A percentile compares a stretch with the other conserved stretches of the same genome.
Evolutionary conservation across 2,113 vertebrate species (phyloP).

Genomic region (Bubo bubo): DNA sequence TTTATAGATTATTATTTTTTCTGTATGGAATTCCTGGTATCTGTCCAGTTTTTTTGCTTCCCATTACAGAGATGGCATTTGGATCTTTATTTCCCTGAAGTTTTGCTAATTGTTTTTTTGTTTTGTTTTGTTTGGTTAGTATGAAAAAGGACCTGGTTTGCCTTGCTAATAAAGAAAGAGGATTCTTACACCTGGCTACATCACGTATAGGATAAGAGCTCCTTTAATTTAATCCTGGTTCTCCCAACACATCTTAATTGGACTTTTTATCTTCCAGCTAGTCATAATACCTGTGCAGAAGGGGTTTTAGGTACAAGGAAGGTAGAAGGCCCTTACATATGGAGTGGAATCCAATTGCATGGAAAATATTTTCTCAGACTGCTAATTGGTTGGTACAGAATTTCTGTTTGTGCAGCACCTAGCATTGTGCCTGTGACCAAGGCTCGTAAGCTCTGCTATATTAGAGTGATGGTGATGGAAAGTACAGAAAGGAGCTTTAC

Average conservation of each 20-base stretch:
- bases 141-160: neutral
- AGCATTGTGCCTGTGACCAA: neutral
- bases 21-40: neutral
- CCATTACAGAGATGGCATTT: neutral
- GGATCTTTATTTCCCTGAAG: neutral
- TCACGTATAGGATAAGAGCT: neutral
- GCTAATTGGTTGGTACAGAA: neutral
- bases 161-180: neutral
- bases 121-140: neutral
- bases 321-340: neutral
- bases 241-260: neutral
- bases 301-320: neutral
- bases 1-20: slow-evolving; percentile 4
- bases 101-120: neutral
- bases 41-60: neutral
- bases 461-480: neutral
- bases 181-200: neutral
- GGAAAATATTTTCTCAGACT: neutral
- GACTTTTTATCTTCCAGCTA: neutral
- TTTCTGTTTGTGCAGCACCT: neutral
- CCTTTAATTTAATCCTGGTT: neutral
- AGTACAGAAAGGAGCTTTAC: neutral
- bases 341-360: neutral
- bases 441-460: neutral
- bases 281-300: neutral